Evolutionary conservation across 2,888 invertebrate genomes (phyloP).

Genomic region (Bimastos eiseni): DNA sequence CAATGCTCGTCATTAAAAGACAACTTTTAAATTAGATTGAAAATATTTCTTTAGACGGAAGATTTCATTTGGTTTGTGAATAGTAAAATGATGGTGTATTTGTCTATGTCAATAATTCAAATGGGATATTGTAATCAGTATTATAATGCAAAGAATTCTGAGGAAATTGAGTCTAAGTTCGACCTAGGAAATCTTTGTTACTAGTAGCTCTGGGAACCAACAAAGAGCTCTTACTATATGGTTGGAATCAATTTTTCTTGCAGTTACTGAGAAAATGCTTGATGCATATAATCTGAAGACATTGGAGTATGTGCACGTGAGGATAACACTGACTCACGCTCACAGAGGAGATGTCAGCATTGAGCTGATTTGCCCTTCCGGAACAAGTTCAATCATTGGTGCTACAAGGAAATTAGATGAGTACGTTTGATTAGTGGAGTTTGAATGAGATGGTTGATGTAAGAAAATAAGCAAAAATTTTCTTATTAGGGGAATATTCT

Average conservation of each 20-base stretch:
- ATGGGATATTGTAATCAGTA: no score
- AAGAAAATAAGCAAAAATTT: no score
- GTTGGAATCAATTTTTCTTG: no score
- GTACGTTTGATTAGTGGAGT: slow-evolving; percentile 45
- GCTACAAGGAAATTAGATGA: slow-evolving; percentile 52
- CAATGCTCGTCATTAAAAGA: background rate
- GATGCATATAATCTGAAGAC: slow-evolving; percentile 52
- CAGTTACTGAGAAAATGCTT: slow-evolving; percentile 50
- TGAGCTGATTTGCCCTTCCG: slow-evolving; percentile 53
- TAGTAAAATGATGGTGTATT: background rate
- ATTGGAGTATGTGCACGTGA: slow-evolving; percentile 58
- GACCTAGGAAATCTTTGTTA: background rate
- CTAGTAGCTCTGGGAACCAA: background rate
- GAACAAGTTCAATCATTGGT: slow-evolving; percentile 55
- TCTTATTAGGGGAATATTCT: no score
- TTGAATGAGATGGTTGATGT: background rate
- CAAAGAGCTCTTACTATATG: background rate
- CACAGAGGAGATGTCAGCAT: slow-evolving; percentile 54
- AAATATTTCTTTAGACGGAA: no score
- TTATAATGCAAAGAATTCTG: background rate
- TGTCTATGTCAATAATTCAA: background rate
- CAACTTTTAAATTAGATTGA: background rate
- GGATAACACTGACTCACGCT: slow-evolving; percentile 53
- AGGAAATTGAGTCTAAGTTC: background rate
- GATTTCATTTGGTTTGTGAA: background rate